Conservation (phyloP, 1,140 invertebrate genomes). For the Halyomorpha halys region DNA sequence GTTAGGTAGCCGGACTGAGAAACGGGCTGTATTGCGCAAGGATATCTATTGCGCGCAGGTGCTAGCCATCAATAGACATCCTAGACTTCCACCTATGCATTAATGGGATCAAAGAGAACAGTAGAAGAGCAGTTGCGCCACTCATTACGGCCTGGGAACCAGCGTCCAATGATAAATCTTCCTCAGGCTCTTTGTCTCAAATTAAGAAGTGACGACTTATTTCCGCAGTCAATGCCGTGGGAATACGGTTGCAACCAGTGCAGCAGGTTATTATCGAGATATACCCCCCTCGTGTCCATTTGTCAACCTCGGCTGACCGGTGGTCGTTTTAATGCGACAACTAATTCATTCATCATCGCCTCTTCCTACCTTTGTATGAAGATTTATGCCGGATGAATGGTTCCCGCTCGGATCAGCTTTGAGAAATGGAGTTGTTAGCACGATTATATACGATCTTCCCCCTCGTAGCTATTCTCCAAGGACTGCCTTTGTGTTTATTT, state of each 20-base stretch:
- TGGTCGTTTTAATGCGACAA: slow-evolving; percentile 1
- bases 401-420: not conserved
- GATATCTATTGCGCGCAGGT: too few species aligned
- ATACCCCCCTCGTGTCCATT: slow-evolving; percentile 6
- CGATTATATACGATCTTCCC: not conserved
- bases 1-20: too few species aligned
- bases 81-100: too few species aligned
- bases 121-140: too few species aligned
- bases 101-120: too few species aligned
- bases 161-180: not conserved
- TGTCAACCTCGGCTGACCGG: not conserved
- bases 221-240: slow-evolving; percentile 8
- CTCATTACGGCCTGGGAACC: not conserved
- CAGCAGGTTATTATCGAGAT: slow-evolving; percentile 2
- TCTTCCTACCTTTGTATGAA: slow-evolving; percentile 2
- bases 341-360: slow-evolving; percentile 5
- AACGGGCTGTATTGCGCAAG: too few species aligned
- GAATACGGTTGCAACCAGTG: slow-evolving; percentile 11
- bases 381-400: slow-evolving; percentile 8
- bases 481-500: slow-evolving; percentile 5
- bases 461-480: not conserved
- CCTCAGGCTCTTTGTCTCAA: not conserved
- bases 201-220: slow-evolving; percentile 11
- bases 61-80: too few species aligned
- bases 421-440: slow-evolving; percentile 10